Percentiles rank a stretch among this genome's conserved stretches.
These are phyloP conservation scores for Leucophenga maculata DNA, from an alignment of 2,888 invertebrate species.

Conservation along the genomic window DNA sequence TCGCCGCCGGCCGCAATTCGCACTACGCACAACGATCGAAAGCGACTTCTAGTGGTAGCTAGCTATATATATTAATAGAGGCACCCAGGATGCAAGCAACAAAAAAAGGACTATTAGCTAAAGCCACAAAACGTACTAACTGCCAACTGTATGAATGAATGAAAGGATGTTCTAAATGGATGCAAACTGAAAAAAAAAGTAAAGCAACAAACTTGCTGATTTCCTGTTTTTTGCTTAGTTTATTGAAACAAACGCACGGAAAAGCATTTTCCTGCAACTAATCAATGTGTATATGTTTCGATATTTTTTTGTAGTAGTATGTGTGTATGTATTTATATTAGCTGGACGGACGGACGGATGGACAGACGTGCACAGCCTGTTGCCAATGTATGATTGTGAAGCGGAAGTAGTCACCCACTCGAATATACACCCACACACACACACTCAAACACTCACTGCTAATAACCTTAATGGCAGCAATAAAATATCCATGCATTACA, in stretches of 20 bases:
- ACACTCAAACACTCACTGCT: constrained; percentile 26
- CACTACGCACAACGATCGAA: too few species aligned
- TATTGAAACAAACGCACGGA: constrained; percentile 19
- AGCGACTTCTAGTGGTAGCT: too few species aligned
- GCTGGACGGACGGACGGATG: background rate
- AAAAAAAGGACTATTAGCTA: constrained; percentile 8
- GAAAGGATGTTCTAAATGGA: background rate
- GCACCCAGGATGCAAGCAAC: background rate
- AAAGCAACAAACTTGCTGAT: constrained; percentile 19
- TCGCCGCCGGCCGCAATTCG: background rate
- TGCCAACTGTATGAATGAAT: background rate
- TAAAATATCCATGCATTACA: constrained; percentile 57
- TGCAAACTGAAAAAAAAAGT: background rate
- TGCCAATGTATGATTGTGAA: constrained; percentile 8
- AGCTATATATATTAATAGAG: background rate
- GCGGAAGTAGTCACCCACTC: background rate
- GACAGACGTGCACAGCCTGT: background rate
- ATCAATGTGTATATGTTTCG: constrained; percentile 13
- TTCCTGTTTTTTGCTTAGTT: constrained; percentile 13
- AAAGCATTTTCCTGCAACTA: constrained; percentile 9
- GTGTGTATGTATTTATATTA: background rate
- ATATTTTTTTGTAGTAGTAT: background rate
- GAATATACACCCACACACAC: constrained; percentile 3
- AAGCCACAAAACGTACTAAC: constrained; percentile 23
- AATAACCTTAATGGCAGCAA: constrained; percentile 67